phyloP scores from a whole-genome alignment of 2,113 vertebrate species.

The Trichomycterus rosablanca region DNA sequence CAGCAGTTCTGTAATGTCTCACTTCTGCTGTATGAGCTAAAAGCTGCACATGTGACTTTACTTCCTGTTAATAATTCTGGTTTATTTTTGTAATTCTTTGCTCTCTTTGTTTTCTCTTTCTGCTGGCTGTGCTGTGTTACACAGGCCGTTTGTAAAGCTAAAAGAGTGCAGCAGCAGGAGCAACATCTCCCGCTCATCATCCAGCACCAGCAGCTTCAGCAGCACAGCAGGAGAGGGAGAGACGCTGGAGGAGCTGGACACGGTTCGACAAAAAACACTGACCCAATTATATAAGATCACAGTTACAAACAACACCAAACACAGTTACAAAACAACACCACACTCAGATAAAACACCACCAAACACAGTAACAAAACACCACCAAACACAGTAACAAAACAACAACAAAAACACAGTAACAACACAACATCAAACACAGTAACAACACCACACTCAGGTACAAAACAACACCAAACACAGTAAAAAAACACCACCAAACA shows the following conservation, averaged over 20 bases:
- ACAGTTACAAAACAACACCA: neutral
- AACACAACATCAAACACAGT: too few relatives aligned
- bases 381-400: neutral
- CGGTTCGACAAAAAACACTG: conserved; percentile 60
- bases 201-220: conserved; percentile 97
- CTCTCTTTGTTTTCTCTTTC: too few relatives aligned
- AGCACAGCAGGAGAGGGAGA: conserved; percentile 90
- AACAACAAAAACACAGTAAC: too few relatives aligned
- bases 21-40: neutral
- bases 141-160: conserved; percentile 81
- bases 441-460: too few relatives aligned
- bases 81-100: too few relatives aligned
- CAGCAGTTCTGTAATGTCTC: conserved; percentile 25
- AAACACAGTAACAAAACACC: too few relatives aligned
- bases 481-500: too few relatives aligned
- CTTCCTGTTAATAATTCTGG: too few relatives aligned
- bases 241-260: conserved; percentile 85
- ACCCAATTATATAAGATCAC: neutral
- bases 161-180: conserved; percentile 81
- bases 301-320: neutral
- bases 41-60: neutral
- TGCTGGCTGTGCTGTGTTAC: neutral
- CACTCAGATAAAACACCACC: too few relatives aligned
- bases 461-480: too few relatives aligned
- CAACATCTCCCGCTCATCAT: conserved; percentile 93